Evolutionary conservation across 2,888 invertebrate species (phyloP).

Genomic region (Agriopis aurantiaria): DNA sequence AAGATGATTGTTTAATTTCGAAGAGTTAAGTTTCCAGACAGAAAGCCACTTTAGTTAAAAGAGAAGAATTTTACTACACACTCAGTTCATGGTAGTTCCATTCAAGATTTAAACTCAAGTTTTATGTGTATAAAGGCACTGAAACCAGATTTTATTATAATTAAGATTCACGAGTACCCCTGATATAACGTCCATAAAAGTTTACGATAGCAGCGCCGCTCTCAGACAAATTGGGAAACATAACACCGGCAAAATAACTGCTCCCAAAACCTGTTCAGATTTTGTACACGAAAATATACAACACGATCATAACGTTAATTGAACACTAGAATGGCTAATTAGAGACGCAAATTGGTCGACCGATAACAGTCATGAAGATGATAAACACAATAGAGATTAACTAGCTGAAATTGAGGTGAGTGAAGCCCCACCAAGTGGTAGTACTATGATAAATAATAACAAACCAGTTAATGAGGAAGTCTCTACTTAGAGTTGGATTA

Average conservation of each 20-base stretch:
- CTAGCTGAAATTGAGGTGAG: conserved; percentile 70
- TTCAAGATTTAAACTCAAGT: conserved; percentile 50
- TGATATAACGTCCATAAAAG: conserved; percentile 52
- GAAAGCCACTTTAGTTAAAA: conserved; percentile 33
- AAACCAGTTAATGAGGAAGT: conserved; percentile 83
- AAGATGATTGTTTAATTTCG: conserved; percentile 30
- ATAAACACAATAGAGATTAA: conserved; percentile 71
- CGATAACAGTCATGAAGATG: conserved; percentile 48
- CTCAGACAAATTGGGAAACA: conserved; percentile 51
- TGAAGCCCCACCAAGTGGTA: conserved; percentile 50
- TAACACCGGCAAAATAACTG: conserved; percentile 47
- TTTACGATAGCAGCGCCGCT: conserved; percentile 49
- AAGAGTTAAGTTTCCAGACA: conserved; percentile 37
- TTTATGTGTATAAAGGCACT: conserved; percentile 50
- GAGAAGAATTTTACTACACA: conserved; percentile 45
- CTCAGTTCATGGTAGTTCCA: conserved; percentile 45
- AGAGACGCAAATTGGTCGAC: conserved; percentile 41
- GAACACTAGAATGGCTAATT: conserved; percentile 31
- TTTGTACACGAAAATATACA: conserved; percentile 42
- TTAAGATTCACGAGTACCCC: conserved; percentile 53
- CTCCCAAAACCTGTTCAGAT: conserved; percentile 45
- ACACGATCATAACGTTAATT: conserved; percentile 35
- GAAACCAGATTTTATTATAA: conserved; percentile 53
- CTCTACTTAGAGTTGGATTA: conserved; percentile 80
- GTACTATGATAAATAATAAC: conserved; percentile 75